Conservation (phyloP, 2,113 vertebrate genomes). For the Trachemys scripta region DNA sequence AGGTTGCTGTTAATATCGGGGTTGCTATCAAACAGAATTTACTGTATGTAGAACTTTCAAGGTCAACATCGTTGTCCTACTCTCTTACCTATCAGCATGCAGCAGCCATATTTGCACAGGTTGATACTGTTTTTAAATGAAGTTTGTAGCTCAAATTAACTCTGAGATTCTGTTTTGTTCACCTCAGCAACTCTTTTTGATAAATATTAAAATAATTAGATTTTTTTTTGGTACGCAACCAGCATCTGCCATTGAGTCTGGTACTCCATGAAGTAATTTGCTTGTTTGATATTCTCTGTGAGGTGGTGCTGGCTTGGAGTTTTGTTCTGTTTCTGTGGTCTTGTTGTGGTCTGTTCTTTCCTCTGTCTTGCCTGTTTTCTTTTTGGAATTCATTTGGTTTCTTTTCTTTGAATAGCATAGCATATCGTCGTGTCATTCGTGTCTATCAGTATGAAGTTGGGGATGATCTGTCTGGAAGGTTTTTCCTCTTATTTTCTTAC, state of each 20-base stretch:
- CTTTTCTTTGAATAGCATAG: conserved; percentile 94
- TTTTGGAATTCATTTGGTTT: conserved; percentile 82
- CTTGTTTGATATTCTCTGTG: conserved; percentile 34
- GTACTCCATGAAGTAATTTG: neutral
- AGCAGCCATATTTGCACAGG: fast-evolving
- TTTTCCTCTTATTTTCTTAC: conserved; percentile 85
- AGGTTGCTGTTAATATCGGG: neutral
- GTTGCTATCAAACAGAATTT: neutral
- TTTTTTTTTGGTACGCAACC: neutral
- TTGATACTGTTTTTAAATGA: neutral
- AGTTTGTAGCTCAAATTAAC: neutral
- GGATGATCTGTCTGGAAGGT: conserved; percentile 99
- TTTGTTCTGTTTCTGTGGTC: conserved; percentile 34
- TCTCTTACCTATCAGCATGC: neutral
- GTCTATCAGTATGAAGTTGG: conserved; percentile 98
- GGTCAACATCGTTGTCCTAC: neutral
- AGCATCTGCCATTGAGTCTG: neutral
- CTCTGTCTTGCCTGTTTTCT: conserved; percentile 32
- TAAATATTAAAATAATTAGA: neutral
- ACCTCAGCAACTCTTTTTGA: neutral
- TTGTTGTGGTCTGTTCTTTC: conserved; percentile 63
- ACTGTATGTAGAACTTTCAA: neutral
- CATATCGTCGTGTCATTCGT: conserved; percentile 96
- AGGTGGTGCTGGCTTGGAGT: conserved; percentile 58
- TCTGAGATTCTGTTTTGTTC: neutral